These are phyloP conservation scores for Macroglossus sobrinus DNA, from an alignment of 2,113 vertebrate species.

Conservation along the genomic window DNA sequence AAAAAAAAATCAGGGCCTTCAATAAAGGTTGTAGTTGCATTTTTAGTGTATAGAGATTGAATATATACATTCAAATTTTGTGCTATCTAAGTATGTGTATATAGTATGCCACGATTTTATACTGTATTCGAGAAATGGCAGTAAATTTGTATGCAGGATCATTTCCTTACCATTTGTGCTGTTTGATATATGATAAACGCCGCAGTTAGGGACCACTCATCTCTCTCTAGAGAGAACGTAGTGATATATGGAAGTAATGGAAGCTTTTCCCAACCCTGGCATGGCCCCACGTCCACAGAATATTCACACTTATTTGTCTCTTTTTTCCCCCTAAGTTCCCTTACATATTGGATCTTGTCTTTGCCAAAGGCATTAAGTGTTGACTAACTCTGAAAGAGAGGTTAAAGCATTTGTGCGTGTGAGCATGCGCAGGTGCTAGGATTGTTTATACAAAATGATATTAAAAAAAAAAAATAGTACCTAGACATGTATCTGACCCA, in stretches of 20 bases:
- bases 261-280: not conserved
- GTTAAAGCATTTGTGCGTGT: not conserved
- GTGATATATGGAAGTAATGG: not conserved
- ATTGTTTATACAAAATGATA: not conserved
- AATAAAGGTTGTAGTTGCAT: not conserved
- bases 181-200: not conserved
- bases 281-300: not conserved
- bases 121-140: not conserved
- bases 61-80: not conserved
- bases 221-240: not conserved
- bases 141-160: not conserved
- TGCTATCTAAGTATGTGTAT: not conserved
- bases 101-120: not conserved
- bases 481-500: not conserved
- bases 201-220: not conserved
- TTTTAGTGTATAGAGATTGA: not conserved
- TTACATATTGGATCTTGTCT: constrained; percentile 6
- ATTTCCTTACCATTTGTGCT: not conserved
- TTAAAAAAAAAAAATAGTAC: constrained; percentile 16
- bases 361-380: not conserved
- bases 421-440: not conserved
- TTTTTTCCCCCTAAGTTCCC: not conserved
- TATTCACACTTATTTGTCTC: not conserved
- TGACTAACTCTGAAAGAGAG: constrained; percentile 5
- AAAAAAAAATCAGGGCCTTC: not conserved